A percentile compares a stretch with the other conserved stretches of the same genome.
phyloP scores from a whole-genome alignment of 2,113 vertebrate species.

The Crotophaga sulcirostris region DNA sequence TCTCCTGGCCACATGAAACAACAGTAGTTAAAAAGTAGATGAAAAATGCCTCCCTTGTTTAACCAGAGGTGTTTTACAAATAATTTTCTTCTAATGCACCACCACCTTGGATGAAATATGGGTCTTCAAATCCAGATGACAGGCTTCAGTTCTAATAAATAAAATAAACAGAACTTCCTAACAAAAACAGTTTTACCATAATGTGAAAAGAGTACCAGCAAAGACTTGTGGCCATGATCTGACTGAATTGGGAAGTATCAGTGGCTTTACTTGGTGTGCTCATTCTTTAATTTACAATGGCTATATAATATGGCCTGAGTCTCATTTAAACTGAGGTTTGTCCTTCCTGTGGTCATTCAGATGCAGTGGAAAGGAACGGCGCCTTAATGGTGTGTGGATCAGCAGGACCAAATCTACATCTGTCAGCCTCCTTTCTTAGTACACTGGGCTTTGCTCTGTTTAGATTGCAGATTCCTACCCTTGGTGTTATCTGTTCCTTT shows the following conservation, averaged over 20 bases:
- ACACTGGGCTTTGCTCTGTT: not conserved
- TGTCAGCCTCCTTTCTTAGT: not conserved
- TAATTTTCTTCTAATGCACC: not conserved
- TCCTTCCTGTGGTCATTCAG: conserved; percentile 12
- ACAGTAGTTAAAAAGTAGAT: not conserved
- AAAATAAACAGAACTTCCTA: not conserved
- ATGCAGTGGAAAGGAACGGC: not conserved
- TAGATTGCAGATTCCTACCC: conserved; percentile 13
- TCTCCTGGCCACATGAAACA: not conserved
- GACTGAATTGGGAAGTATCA: not conserved
- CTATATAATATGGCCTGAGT: not conserved
- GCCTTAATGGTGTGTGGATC: not conserved
- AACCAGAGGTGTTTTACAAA: not conserved
- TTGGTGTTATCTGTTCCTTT: conserved; percentile 39
- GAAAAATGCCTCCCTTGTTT: not conserved
- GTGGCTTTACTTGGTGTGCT: not conserved
- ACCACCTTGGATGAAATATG: not conserved
- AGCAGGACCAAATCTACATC: not conserved
- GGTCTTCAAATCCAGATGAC: not conserved
- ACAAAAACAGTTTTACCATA: not conserved
- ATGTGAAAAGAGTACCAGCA: not conserved
- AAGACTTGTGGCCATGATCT: not conserved
- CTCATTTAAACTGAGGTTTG: not conserved
- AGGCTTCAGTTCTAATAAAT: not conserved
- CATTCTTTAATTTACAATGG: not conserved